Conservation (phyloP, 2,888 invertebrate genomes). For the Callyntrura guangdongensis region DNA sequence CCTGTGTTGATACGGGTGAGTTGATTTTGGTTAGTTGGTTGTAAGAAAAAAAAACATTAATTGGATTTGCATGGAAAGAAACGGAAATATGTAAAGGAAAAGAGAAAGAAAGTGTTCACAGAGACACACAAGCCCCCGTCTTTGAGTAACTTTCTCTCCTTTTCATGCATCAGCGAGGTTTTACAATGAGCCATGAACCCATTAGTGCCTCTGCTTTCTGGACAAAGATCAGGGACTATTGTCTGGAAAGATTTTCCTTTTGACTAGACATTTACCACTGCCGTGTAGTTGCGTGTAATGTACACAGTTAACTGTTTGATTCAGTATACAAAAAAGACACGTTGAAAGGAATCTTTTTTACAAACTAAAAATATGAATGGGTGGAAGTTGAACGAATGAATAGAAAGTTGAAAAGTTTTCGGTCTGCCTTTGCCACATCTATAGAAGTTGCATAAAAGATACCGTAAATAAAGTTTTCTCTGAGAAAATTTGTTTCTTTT, state of each 20-base stretch:
- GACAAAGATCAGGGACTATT: slow-evolving; percentile 75
- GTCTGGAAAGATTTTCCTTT: slow-evolving; percentile 60
- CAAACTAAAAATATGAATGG: slow-evolving; percentile 1
- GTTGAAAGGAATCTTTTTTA: slow-evolving; percentile 28
- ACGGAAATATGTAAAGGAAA: slow-evolving; percentile 53
- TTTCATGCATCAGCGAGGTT: slow-evolving; percentile 69
- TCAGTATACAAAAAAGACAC: neutral
- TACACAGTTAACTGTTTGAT: neutral
- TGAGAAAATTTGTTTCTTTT: neutral
- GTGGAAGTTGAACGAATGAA: slow-evolving; percentile 42
- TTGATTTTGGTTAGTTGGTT: neutral
- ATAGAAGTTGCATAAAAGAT: neutral
- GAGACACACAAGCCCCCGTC: neutral
- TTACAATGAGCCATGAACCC: slow-evolving; percentile 75
- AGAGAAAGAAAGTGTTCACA: slow-evolving; percentile 2
- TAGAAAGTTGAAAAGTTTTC: slow-evolving; percentile 62
- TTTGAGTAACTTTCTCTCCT: slow-evolving; percentile 69
- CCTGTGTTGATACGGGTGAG: slow-evolving; percentile 72
- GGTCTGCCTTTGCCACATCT: slow-evolving; percentile 54
- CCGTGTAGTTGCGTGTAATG: neutral
- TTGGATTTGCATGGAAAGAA: slow-evolving; percentile 74
- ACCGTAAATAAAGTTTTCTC: slow-evolving; percentile 13
- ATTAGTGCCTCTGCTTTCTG: slow-evolving; percentile 65
- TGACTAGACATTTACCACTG: slow-evolving; percentile 25
- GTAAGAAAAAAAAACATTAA: slow-evolving; percentile 62